Percentiles rank a stretch among this genome's conserved stretches.
Conservation (phyloP, 2,113 vertebrate genomes). For the Numida meleagris region DNA sequence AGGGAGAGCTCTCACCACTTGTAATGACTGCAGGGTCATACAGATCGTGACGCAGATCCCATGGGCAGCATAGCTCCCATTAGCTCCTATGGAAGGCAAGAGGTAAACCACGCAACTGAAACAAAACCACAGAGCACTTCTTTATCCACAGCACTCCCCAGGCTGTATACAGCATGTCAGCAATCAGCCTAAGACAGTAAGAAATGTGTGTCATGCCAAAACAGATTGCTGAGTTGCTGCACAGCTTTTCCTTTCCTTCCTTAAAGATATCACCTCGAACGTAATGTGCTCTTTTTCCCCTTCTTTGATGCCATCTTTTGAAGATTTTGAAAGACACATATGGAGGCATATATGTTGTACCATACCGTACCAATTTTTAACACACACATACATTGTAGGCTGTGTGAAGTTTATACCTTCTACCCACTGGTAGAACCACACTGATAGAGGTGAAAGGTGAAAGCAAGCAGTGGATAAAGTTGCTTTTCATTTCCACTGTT, state of each 20-base stretch:
- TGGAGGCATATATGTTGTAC: background rate
- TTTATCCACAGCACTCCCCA: background rate
- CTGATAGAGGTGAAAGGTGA: background rate
- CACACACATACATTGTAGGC: background rate
- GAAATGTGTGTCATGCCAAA: background rate
- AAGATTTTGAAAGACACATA: background rate
- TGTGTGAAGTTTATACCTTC: background rate
- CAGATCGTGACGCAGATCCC: background rate
- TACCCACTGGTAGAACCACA: background rate
- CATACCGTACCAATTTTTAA: background rate
- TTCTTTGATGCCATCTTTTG: background rate
- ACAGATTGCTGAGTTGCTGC: background rate
- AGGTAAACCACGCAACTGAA: background rate
- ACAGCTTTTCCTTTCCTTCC: background rate
- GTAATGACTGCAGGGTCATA: background rate
- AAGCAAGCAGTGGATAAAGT: background rate
- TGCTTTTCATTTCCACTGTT: background rate
- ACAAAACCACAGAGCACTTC: background rate
- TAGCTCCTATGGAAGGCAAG: background rate
- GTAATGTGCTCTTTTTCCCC: background rate
- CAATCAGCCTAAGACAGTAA: background rate
- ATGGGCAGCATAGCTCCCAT: accelerated
- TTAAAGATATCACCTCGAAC: background rate
- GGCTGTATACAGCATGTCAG: background rate
- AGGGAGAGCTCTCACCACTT: background rate